Base-by-base conservation (phyloP, 2,888 invertebrate genomes). In the Diaperis boleti region DNA sequence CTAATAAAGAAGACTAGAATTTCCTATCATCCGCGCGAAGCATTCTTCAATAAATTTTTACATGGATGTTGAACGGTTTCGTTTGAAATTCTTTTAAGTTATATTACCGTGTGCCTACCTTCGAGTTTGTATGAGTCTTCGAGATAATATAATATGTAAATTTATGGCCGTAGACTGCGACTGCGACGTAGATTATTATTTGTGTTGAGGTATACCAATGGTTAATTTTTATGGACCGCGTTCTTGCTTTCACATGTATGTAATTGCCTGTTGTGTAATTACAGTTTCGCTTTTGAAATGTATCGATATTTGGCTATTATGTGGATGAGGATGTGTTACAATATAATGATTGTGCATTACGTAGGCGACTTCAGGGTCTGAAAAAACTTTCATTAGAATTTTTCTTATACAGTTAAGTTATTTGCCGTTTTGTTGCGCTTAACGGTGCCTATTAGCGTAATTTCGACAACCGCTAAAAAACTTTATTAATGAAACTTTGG, bases 91-190 rank as follows among this genome's bases (percentile, higher is more conserved):
- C 22, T 11, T 18, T 4, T 18, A 18, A 42, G 1, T 20, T 20
- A 42, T 42, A 8, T 8, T 35, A 35, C 2, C 14, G 35, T 39
- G n/a, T 39, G 35, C 37, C 13, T 39, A 52, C 52, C 14, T 52
- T 39, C 39, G 52, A 14, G 18, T 55, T 44, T 44, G 44, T 55
- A 55, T 18, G 44, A 42, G 33, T 31, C 29, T 55, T 33, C 29
- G 44, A 55, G 55, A 55, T 55, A 55, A 55, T 55, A 55, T 55
- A 44, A 44, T 42, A 44, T 31, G 29, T 44, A 44, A 55, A 55
- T 55, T 55, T 55, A 55, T 55, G 8, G 55, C 55, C 22, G 17
- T 31, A 55, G 31, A 31, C 31, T 31, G 42, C 33, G 41, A 55
- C 41, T 29, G 42, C 52, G 52, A 37, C 26, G 37, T 37, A 41